phyloP scores from a whole-genome alignment of 2,888 invertebrate genomes.

The Chaetoderma sp. region DNA sequence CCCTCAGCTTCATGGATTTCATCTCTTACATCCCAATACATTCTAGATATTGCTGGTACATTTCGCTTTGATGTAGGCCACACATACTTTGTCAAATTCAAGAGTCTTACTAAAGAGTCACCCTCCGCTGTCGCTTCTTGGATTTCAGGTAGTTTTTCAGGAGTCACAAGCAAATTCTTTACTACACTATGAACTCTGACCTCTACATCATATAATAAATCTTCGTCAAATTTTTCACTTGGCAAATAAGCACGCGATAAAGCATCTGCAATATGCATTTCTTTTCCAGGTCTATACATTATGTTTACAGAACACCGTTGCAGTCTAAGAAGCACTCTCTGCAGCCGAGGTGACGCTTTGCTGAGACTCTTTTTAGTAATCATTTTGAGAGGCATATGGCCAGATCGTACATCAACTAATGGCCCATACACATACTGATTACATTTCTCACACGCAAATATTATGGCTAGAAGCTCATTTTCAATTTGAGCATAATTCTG shows the following conservation, averaged over 20 bases:
- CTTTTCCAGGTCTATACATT: conserved; percentile 30
- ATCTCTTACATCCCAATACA: conserved; percentile 17
- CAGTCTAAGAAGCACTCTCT: conserved; percentile 25
- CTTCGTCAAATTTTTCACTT: no score
- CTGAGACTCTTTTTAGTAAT: conserved; percentile 19
- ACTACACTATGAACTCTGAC: no score
- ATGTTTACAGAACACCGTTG: conserved; percentile 26
- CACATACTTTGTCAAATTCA: no score
- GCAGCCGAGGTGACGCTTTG: conserved; percentile 26
- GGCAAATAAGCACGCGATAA: conserved; percentile 31
- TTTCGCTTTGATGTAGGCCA: no score
- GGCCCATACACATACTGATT: conserved; percentile 32
- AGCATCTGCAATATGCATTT: conserved; percentile 38
- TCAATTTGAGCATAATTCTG: conserved; percentile 36
- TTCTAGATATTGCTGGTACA: no score
- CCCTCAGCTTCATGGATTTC: conserved; percentile 17
- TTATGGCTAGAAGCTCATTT: conserved; percentile 31
- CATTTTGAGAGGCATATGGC: conserved; percentile 35
- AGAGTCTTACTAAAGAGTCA: no score
- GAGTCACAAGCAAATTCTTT: not conserved
- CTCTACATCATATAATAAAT: no score
- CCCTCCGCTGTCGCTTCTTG: not conserved
- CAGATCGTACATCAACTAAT: conserved; percentile 28
- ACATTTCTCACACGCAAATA: conserved; percentile 31
- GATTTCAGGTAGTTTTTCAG: not conserved